Conservation (phyloP, 2,113 vertebrate genomes). For the Varanus salvator region DNA sequence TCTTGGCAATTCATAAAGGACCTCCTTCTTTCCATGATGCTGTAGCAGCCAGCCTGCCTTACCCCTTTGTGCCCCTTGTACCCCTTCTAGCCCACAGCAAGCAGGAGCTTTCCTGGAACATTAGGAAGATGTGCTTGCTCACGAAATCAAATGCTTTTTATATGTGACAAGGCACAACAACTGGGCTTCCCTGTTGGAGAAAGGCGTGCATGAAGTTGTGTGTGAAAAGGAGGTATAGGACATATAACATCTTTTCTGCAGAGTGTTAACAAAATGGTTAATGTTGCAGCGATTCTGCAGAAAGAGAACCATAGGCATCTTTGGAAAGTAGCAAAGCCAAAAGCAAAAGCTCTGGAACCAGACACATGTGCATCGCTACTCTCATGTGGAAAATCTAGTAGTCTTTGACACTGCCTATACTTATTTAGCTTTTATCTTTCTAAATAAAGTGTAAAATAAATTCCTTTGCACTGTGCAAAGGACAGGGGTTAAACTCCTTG, state of each 20-base stretch:
- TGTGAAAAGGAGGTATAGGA: too few relatives aligned
- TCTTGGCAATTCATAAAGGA: too few relatives aligned
- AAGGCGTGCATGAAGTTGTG: neutral
- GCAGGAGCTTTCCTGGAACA: neutral
- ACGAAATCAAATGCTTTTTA: neutral
- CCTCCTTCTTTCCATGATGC: too few relatives aligned
- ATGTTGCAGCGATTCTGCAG: neutral
- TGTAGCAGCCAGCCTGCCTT: neutral
- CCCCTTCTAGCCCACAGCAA: neutral
- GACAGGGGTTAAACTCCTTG: constrained; percentile 26
- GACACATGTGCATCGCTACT: neutral
- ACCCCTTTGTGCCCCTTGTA: neutral
- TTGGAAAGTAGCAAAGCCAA: neutral
- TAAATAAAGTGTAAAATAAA: neutral
- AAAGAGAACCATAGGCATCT: neutral
- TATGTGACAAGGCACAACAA: neutral
- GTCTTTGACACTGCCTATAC: constrained; percentile 18
- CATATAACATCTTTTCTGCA: neutral
- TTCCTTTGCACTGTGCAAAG: neutral
- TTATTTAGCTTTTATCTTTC: constrained; percentile 24
- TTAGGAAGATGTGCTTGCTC: neutral
- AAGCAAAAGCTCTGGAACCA: neutral
- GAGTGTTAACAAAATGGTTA: neutral
- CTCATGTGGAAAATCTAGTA: constrained; percentile 17
- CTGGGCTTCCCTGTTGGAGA: neutral